Base-by-base conservation (phyloP, 1,140 invertebrate genomes). In the Oryctes rhinoceros region DNA sequence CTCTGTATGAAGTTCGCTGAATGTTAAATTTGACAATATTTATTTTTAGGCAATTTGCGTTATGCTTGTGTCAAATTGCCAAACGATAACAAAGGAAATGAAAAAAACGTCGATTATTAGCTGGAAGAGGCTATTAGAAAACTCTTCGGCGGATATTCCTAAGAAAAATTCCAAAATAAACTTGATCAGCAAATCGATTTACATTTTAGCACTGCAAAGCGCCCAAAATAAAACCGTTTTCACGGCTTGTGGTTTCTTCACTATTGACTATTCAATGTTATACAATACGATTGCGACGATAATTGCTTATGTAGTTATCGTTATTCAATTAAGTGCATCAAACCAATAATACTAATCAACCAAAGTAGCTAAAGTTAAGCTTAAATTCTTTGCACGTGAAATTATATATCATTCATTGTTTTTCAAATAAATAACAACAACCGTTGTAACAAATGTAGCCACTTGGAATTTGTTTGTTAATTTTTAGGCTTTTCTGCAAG, bases 241-340 rank as follows among this genome's bases (percentile, higher is more conserved):
- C 13, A 74, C 67, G 10, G 67, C 67, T 4, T n/a, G 3, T 11
- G 67, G 67, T 13, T 74, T 74, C 37, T 74, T 74, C n/a, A 35
- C 20, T 10, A 74, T 74, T 30, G 15, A 74, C 9, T 74, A 74
- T 74, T 24, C 67, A 6, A 37, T 74, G 37, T 15, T 74, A 1
- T 74, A 74, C 24, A 39, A 39, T 35, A 74, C 37, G 67, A 3
- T 39, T n/a, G 67, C 30, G 2, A 74, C 67, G 13, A 74, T 74
- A 37, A 11, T 74, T 37, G 30, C 67, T 10, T 74, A 74, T 74
- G 13, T 74, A 4, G 67, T 74, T 35, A 74, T 74, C 9, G 24
- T 74, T 13, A 74, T 74, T 74, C 67, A 74, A 74, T 74, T 74
- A 74, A 74, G n/a, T 15, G n/a, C 53, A 18, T n/a, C 53, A 59